Conservation (phyloP, 1,140 invertebrate species). For the Mactra quadrangularis region DNA sequence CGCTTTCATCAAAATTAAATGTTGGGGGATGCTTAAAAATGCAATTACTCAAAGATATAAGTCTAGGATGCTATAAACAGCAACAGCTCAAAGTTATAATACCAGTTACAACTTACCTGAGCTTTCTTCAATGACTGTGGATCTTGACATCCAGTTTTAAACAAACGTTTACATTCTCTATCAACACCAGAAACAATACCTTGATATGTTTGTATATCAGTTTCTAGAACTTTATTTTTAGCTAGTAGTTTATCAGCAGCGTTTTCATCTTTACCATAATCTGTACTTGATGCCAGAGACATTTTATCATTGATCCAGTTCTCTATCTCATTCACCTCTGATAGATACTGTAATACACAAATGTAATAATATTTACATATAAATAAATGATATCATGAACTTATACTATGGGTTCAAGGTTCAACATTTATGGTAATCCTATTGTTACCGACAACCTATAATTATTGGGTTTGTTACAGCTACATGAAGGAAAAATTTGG, state of each 20-base stretch:
- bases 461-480: no score
- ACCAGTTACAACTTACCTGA: no score
- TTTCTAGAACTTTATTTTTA: slow-evolving; percentile 95
- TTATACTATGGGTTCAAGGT: no score
- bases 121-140: slow-evolving; percentile 91
- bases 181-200: slow-evolving; percentile 97
- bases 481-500: no score
- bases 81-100: no score
- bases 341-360: slow-evolving; percentile 92
- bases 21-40: no score
- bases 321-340: slow-evolving; percentile 99
- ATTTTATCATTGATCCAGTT: slow-evolving; percentile 99
- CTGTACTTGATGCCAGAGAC: slow-evolving; percentile 94
- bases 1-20: no score
- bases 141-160: slow-evolving; percentile 88
- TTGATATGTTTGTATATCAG: slow-evolving; percentile 96
- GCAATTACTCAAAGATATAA: no score
- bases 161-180: slow-evolving; percentile 91
- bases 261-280: slow-evolving; percentile 99
- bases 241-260: slow-evolving; percentile 98
- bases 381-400: background rate
- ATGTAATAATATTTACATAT: background rate
- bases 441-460: no score
- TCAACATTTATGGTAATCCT: no score
- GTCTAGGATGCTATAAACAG: no score